Evolutionary conservation across 2,797 vertebrate genomes (phyloP), one percentile per base, ranked within the genome.

Genomic region (Numenius phaeopus): DNA sequence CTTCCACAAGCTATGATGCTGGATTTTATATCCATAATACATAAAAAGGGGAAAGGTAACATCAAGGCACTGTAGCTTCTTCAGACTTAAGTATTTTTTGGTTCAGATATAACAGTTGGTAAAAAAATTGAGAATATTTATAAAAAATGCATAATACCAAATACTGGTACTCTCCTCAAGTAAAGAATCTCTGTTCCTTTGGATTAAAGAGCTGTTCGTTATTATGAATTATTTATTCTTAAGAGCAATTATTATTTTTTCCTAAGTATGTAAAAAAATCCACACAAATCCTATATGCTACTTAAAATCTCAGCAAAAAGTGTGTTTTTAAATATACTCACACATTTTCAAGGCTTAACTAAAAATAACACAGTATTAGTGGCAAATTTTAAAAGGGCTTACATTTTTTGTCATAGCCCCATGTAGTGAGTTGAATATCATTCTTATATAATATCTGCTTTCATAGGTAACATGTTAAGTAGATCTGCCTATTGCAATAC

Each of bases 21-120:
- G 72, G 30, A 57, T 79, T 90, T 89, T 86, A 54, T 77, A 77
- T 78, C 58, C 39, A 89, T 94, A 89, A 92, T 75, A 46, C 47
- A 78, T 78, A 46, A 85, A 93, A 93, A 78, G 6, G 26, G 29
- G 29, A 78, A 89, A 78, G 11, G 18, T 27, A 89, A 82, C 59
- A 82, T 83, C 44, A 52, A 34, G 75, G 34, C 46, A 69, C 24
- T 7, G 3, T 11, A 64, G 26, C 37, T 93, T 79, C 55, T 87
- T 83, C 71, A 89, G 27, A 50, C 20, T 7, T 64, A 40, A 76
- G 18, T 19, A 9, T 58, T 66, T 69, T 83, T 47, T 40, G 5
- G 70, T 66, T 87, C 54, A 84, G 7, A 75, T 75, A 39, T 30
- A 20, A 59, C 6, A 62, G 14, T 50, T 46, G 4, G 22, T 34